These are phyloP conservation scores for Bryconaethiops microstoma DNA, from an alignment of 2,797 vertebrate species.

Conservation along the genomic window DNA sequence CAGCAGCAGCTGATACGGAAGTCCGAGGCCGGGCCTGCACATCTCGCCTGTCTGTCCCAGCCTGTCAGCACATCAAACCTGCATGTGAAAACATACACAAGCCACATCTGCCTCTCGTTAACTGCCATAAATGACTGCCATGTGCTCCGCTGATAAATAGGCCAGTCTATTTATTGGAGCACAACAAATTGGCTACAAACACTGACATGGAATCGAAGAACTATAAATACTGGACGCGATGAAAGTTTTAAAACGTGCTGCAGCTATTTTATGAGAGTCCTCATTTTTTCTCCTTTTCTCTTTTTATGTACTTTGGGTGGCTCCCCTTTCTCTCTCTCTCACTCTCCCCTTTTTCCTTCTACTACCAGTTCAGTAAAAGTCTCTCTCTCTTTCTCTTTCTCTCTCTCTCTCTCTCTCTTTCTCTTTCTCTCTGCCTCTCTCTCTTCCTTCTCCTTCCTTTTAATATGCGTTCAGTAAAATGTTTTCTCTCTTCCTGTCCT, in stretches of 20 bases:
- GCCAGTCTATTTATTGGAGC: slow-evolving; percentile 84
- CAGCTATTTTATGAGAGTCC: slow-evolving; percentile 78
- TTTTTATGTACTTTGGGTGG: slow-evolving; percentile 73
- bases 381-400: background rate
- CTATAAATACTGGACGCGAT: slow-evolving; percentile 78
- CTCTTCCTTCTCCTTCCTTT: no score
- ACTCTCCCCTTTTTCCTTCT: background rate
- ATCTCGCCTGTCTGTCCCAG: slow-evolving; percentile 75
- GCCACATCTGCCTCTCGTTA: slow-evolving; percentile 91
- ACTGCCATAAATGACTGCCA: slow-evolving; percentile 83
- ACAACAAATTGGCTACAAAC: slow-evolving; percentile 86
- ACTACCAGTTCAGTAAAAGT: no score
- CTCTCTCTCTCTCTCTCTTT: background rate
- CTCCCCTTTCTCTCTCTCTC: slow-evolving; percentile 72
- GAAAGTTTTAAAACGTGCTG: slow-evolving; percentile 81
- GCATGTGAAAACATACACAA: slow-evolving; percentile 81
- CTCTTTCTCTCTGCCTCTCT: no score
- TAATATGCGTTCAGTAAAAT: no score
- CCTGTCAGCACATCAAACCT: slow-evolving; percentile 79
- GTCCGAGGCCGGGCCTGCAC: slow-evolving; percentile 68
- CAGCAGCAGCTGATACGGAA: slow-evolving; percentile 71
- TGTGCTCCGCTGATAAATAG: slow-evolving; percentile 87
- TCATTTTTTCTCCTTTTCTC: slow-evolving; percentile 59
- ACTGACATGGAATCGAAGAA: slow-evolving; percentile 84
- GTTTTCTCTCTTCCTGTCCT: no score